Evolutionary conservation across 53 echinoderm and acorn worm genomes (phyloP), one percentile per base, ranked within the genome.

Genomic region (Astropecten irregularis): DNA sequence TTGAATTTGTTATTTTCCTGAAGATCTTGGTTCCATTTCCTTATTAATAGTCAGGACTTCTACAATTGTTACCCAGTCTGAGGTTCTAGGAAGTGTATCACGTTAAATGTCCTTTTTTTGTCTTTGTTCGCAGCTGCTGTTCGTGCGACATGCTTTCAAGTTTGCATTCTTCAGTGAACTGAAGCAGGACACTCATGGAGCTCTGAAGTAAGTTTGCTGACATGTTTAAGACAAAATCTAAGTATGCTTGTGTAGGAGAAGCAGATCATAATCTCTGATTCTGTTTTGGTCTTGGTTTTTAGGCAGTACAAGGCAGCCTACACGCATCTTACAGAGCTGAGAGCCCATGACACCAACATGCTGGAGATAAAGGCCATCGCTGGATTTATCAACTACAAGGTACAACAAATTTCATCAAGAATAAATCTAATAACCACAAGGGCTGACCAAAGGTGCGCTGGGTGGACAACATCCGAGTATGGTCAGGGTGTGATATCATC

Each of bases 271-370:
- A 26, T 22, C 48, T 40, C 25, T 26, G 13, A 22, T 71, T 3
- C 6, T 40, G 16, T 49, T 40, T 69, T 38, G n/a, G 33, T 84
- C 5, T 84, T n/a, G 15, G 22, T n/a, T 40, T 72, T 6, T 90
- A 96, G 97, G 58, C 93, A 91, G 66, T 96, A 96, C 62, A 96
- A 96, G 71, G 90, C 89, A 40, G 93, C 97, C 9, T 96, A 96
- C 85, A 77, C 87, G 2, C 91, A 94, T 70, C 68, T 96, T 65
- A 94, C 93, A 20, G 97, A 96, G 61, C 87, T 96, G 37, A 84
- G 97, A 57, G 93, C 97, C 4, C 97, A 96, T 62, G 97, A 96
- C 63, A 96, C 93, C 25, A 96, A 96, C 88, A 96, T 96, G 97
- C 79, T 96, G 71, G 94, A 96, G 68, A 85, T 94, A 34, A 96